Base-by-base conservation (phyloP, 2,888 invertebrate genomes). In the Chydorus sphaericus region DNA sequence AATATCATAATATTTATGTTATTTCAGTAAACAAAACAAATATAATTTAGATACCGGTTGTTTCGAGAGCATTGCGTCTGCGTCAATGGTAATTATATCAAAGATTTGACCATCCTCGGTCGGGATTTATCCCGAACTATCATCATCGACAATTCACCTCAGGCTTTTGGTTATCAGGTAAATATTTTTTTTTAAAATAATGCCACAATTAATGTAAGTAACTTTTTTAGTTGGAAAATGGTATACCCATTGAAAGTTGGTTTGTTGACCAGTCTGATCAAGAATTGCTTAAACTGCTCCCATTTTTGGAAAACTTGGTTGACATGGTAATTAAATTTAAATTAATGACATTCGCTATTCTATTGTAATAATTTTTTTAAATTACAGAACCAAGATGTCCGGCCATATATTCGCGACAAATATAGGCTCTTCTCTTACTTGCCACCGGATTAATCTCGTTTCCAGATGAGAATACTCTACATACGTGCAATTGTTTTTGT, bases 191-290 rank as follows among this genome's bases (percentile, higher is more conserved):
- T 29, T 20, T 26, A 37, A 7, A n/a, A n/a, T n/a, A n/a, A n/a
- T n/a, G n/a, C n/a, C n/a, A n/a, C n/a, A n/a, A n/a, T 38, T 8
- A 26, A 38, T 14, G 28, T 11, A 10, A 31, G 4, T 4, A 26
- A 18, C 10, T 39, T 54, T 39, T n/a, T n/a, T 77, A 91, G 82
- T 70, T 93, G 58, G 90, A 92, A 71, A 94, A 94, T 72, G 94
- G 94, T 28, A 93, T 94, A 62, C 94, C 94, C 0, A 94, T 96
- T 62, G 92, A 92, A 74, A 91, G 91, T 70, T 94, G 94, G 94
- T 96, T 93, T 71, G 82, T 87, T 62, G 92, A 93, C 73, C 80
- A 83, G 66, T 80, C 78, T 54, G 94, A 94, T 73, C 81, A 81
- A 36, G 94, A 94, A 68, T 77, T 96, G 55, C 80, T 92, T 65